These are phyloP conservation scores for Sciurus niger DNA, from an alignment of 2,113 vertebrate species.

Conservation along the genomic window DNA sequence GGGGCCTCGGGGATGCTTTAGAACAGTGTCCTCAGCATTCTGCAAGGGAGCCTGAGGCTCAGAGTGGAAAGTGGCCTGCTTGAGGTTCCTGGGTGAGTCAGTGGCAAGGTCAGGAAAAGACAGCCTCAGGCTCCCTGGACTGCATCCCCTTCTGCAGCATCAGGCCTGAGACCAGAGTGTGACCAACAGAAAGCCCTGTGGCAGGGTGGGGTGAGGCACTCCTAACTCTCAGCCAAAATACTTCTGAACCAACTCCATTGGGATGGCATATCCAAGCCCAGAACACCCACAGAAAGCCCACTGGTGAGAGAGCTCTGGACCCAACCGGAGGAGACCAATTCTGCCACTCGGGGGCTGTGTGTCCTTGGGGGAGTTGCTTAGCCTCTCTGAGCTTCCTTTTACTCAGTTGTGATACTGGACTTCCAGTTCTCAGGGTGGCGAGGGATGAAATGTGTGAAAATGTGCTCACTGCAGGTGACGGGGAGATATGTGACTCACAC, in stretches of 20 bases:
- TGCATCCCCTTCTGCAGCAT: neutral
- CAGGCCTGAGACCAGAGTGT: neutral
- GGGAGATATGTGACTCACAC: neutral
- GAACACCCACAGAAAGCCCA: neutral
- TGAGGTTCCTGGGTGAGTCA: neutral
- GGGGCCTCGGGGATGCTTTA: neutral
- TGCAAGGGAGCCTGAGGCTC: neutral
- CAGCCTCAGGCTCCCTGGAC: neutral
- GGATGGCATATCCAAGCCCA: neutral
- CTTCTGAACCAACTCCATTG: neutral
- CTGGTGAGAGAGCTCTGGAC: neutral
- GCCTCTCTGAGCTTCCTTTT: neutral
- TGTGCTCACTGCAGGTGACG: neutral
- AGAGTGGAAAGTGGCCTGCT: neutral
- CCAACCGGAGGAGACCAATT: neutral
- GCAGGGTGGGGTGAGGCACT: neutral
- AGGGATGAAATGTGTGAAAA: neutral
- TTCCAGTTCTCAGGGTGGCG: neutral
- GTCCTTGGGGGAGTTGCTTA: neutral
- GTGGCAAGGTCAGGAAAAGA: neutral
- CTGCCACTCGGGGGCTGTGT: neutral
- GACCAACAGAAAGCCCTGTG: accelerated
- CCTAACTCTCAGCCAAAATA: neutral
- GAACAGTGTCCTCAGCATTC: neutral
- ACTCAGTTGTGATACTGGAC: neutral